Evolutionary conservation across 2,888 invertebrate genomes (phyloP), one percentile per base, ranked within the genome.

Genomic region (Blastobasis lacticolella): DNA sequence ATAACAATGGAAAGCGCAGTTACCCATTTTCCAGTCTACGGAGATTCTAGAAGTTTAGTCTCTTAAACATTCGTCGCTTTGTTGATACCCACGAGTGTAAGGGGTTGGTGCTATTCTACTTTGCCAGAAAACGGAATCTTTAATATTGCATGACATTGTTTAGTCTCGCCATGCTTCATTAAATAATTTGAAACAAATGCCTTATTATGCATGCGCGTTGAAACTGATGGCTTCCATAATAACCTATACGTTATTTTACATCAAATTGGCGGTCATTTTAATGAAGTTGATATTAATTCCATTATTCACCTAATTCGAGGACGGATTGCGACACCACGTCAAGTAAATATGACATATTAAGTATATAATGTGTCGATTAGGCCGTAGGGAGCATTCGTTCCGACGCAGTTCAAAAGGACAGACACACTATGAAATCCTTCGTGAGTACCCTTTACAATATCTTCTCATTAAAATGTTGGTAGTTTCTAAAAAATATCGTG

Each of bases 351-450:
- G 37, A 44, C 6, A 5, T 8, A 37, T 44, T 44, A 52, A 61
- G 61, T 62, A 62, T 57, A 23, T 23, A 23, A 61, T 59, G 54
- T 53, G 10, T 41, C 8, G 43, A 36, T 10, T 45, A 49, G 45
- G 37, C 37, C 50, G 46, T 47, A 45, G 44, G 40, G 42, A 45
- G 47, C 46, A 59, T 55, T 58, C 59, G 47, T 60, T 45, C 46
- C 36, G 49, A 40, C 43, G 45, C 37, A 40, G 5, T 48, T 49
- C 48, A 38, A 37, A 44, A 9, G 42, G 36, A 36, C 43, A 52
- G 49, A 45, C 46, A 49, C 70, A 59, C 54, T 56, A 78, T 78
- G 78, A 76, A 69, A 57, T 58, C 64, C 59, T 66, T 73, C 53
- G 78, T 78, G 53, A 78, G 78, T 78, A 65, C 55, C 38, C 6